Base-by-base conservation (phyloP, 2,888 invertebrate genomes). In the Odontocolon sp. region DNA sequence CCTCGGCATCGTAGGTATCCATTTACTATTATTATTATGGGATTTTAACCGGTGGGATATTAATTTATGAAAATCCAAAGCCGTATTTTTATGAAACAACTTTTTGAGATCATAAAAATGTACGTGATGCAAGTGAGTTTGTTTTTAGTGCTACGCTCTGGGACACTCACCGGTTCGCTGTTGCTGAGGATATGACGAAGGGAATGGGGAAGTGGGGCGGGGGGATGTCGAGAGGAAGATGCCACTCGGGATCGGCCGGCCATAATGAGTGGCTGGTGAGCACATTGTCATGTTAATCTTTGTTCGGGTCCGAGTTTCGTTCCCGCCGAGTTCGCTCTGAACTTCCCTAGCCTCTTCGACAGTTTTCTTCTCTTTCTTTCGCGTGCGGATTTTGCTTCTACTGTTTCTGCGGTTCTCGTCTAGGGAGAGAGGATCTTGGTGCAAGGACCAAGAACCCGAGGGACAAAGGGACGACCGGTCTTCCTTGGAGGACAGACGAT, bases 211-310 rank as follows among this genome's bases (percentile, higher is more conserved):
- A 54, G 64, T 73, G 36, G 61, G 69, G 57, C 57, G 47, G 52
- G 56, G 68, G 47, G 67, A 36, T 73, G 57, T 45, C 57, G 59
- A 47, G 79, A 71, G 73, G 79, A 70, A 77, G 74, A 71, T 71
- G 74, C 78, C 74, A 78, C 78, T 64, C 69, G 77, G 73, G 70
- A 80, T 83, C 80, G 83, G 82, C 80, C 83, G 79, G 81, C 83
- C 86, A 87, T 88, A 88, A 88, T 87, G 87, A 88, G 87, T 86
- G 88, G 86, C 86, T 86, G 84, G 87, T 86, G 84, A 83, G 85
- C 83, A 86, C 84, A 88, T 88, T 88, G 88, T 88, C 87, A 88
- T 88, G 88, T 87, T 87, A 88, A 88, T 89, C 84, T 84, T 77
- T 74, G 74, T 74, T 56, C 80, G 78, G 83, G 81, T 80, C 82